These are phyloP conservation scores for Nemotelus nigrinus DNA, from an alignment of 2,888 invertebrate genomes.

Conservation along the genomic window DNA sequence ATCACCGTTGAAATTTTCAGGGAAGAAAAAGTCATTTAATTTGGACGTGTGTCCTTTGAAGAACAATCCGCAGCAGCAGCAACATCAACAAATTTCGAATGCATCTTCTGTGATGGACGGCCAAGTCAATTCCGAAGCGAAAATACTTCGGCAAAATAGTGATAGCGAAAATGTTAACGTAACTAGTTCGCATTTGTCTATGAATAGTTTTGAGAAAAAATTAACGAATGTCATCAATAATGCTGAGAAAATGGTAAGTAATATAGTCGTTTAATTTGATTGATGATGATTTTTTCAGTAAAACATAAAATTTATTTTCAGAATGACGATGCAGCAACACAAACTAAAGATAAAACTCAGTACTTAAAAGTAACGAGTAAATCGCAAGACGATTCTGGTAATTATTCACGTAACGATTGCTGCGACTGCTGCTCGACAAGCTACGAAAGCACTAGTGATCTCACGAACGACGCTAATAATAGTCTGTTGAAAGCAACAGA, in stretches of 20 bases:
- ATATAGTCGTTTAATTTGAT: neutral
- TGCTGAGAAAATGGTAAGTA: conserved; percentile 28
- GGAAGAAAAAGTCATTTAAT: conserved; percentile 46
- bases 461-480: conserved; percentile 56
- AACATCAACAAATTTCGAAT: conserved; percentile 1
- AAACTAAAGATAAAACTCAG: conserved; percentile 52
- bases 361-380: conserved; percentile 15
- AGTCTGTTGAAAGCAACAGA: conserved; percentile 53
- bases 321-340: conserved; percentile 56
- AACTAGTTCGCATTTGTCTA: conserved; percentile 12
- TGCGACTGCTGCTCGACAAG: conserved; percentile 57
- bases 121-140: conserved; percentile 13
- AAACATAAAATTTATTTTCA: conserved; percentile 44
- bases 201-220: conserved; percentile 54
- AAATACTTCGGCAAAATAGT: neutral
- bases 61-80: conserved; percentile 17
- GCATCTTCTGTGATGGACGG: neutral
- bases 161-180: neutral
- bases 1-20: conserved; percentile 55
- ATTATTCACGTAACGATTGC: conserved; percentile 60
- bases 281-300: neutral
- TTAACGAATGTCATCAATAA: conserved; percentile 56
- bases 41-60: neutral
- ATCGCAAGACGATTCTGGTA: conserved; percentile 61
- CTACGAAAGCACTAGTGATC: conserved; percentile 58